A percentile compares a stretch with the other conserved stretches of the same genome.
phyloP scores from a whole-genome alignment of 1,140 invertebrate genomes.

The Thaumatotibia leucotreta region DNA sequence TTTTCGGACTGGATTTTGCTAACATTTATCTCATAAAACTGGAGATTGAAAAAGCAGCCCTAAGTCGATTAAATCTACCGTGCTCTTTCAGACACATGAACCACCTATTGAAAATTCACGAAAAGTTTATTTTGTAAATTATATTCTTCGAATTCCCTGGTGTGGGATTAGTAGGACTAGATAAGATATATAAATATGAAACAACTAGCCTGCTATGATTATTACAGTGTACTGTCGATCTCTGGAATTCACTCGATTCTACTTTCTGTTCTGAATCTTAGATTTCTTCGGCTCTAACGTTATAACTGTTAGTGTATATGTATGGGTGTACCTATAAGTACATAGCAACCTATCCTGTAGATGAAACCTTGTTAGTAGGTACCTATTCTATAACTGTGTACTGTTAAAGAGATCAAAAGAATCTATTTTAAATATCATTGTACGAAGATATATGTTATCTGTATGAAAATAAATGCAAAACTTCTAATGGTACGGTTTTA shows the following conservation, averaged over 20 bases:
- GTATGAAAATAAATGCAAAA: constrained; percentile 58
- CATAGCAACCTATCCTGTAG: constrained; percentile 8
- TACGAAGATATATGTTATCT: constrained; percentile 68
- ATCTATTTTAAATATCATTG: constrained; percentile 75
- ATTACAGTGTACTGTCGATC: neutral
- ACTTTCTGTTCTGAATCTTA: neutral
- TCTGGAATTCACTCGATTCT: neutral
- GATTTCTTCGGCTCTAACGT: constrained; percentile 7
- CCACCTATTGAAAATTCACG: too few relatives aligned
- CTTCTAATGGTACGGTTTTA: constrained; percentile 16
- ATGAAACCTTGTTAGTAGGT: constrained; percentile 15
- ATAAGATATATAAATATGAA: too few relatives aligned
- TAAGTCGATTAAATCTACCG: neutral
- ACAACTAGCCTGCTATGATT: neutral
- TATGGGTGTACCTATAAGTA: constrained; percentile 23
- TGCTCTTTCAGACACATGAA: neutral
- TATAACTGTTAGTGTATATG: constrained; percentile 11
- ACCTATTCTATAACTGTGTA: constrained; percentile 37
- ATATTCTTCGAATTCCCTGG: too few relatives aligned
- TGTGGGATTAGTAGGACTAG: too few relatives aligned
- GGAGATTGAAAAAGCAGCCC: too few relatives aligned
- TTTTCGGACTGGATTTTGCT: too few relatives aligned
- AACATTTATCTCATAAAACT: too few relatives aligned
- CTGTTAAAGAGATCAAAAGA: constrained; percentile 57
- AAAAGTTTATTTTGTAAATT: neutral